These are phyloP conservation scores for Phrynosoma blainvillii DNA, from an alignment of 2,113 vertebrate species.

Conservation along the genomic window DNA sequence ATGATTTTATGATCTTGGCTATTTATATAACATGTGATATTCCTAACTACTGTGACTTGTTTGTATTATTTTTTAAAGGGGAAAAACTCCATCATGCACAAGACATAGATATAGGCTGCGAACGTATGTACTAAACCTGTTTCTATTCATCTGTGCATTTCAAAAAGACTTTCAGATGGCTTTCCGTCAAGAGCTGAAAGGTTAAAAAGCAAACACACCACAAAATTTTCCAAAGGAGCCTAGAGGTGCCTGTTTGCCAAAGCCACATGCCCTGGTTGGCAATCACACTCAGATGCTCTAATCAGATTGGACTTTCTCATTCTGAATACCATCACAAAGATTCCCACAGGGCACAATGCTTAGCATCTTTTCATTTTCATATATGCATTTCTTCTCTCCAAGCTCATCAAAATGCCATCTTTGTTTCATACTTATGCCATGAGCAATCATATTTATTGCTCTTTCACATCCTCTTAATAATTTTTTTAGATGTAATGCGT, in stretches of 20 bases:
- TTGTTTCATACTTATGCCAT: neutral
- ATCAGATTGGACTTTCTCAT: neutral
- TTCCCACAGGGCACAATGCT: neutral
- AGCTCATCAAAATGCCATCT: slow-evolving; percentile 25
- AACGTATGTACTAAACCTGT: neutral
- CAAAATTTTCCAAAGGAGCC: neutral
- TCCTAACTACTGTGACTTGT: neutral
- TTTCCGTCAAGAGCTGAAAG: slow-evolving; percentile 1
- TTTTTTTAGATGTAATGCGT: neutral
- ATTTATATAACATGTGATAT: neutral
- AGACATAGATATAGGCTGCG: neutral
- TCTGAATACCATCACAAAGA: neutral
- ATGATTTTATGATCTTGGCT: neutral
- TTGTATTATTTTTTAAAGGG: neutral
- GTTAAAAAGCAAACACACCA: neutral
- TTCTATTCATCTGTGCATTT: neutral
- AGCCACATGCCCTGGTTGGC: neutral
- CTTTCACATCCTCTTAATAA: slow-evolving; percentile 36
- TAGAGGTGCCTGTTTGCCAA: neutral
- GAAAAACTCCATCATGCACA: neutral
- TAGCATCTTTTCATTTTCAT: neutral
- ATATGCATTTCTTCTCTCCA: rapidly evolving
- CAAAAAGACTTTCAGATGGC: neutral
- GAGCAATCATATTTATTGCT: slow-evolving; percentile 16
- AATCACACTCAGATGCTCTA: neutral